Conservation (phyloP, 2,888 invertebrate genomes). For the Melanchra persicariae region DNA sequence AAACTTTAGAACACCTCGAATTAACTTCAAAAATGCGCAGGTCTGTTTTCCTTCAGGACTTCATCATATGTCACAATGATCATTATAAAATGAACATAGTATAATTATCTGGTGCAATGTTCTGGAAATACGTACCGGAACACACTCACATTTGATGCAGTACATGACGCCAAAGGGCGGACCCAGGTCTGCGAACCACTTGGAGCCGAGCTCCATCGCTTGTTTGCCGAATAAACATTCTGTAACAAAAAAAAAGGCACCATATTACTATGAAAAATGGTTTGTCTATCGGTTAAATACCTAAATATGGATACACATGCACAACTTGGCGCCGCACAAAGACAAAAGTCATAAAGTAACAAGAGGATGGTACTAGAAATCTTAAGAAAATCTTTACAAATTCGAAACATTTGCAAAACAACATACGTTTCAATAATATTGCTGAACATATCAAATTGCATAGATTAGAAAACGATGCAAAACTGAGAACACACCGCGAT, state of each 20-base stretch:
- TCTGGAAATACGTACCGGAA: constrained; percentile 94
- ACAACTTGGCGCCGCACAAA: background rate
- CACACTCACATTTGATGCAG: constrained; percentile 98
- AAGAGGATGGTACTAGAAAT: too few relatives aligned
- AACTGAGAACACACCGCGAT: constrained; percentile 4
- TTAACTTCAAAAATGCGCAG: too few relatives aligned
- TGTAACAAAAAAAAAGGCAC: constrained; percentile 89
- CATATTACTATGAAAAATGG: constrained; percentile 4
- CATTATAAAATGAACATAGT: constrained; percentile 19
- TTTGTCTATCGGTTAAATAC: background rate
- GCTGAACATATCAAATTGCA: background rate
- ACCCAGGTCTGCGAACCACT: constrained; percentile 98
- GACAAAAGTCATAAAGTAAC: background rate
- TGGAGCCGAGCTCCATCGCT: constrained; percentile 96
- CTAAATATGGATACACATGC: background rate
- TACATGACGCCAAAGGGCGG: constrained; percentile 98
- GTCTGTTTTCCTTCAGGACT: background rate
- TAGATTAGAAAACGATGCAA: constrained; percentile 21
- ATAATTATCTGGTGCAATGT: constrained; percentile 25
- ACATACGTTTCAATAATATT: background rate
- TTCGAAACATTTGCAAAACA: background rate
- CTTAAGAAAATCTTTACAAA: background rate
- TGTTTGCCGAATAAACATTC: constrained; percentile 98
- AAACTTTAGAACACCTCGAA: background rate
- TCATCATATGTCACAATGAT: background rate